Conservation (phyloP, 2,113 vertebrate genomes). For the Murina feae region DNA sequence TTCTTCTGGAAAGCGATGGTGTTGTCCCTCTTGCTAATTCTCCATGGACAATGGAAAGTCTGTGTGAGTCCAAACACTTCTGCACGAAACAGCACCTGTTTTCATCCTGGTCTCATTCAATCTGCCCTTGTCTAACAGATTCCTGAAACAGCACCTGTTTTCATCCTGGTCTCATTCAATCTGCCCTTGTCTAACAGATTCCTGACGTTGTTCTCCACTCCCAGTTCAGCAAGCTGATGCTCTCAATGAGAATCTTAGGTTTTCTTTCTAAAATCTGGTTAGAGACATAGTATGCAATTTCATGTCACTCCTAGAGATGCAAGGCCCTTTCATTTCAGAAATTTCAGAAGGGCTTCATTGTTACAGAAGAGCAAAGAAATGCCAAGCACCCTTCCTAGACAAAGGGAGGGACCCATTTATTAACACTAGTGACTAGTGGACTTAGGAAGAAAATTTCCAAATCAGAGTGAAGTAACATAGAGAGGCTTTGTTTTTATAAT, state of each 20-base stretch:
- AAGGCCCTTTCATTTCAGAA: neutral
- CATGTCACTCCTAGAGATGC: too few relatives aligned
- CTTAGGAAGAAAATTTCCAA: too few relatives aligned
- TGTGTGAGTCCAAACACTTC: neutral
- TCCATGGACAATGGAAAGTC: accelerated
- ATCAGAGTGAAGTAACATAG: too few relatives aligned
- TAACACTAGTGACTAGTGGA: too few relatives aligned
- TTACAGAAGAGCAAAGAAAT: too few relatives aligned
- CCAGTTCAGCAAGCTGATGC: neutral
- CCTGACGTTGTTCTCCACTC: neutral
- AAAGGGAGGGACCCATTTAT: too few relatives aligned
- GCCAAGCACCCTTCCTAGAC: too few relatives aligned
- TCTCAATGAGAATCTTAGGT: neutral
- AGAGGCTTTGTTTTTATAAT: too few relatives aligned
- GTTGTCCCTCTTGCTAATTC: too few relatives aligned
- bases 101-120: neutral
- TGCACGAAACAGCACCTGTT: accelerated
- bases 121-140: neutral
- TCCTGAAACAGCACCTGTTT: accelerated
- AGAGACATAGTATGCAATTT: accelerated
- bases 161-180: neutral
- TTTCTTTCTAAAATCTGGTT: neutral
- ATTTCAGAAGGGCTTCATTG: neutral
- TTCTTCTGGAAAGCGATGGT: too few relatives aligned
- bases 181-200: neutral